phyloP scores from a whole-genome alignment of 2,888 invertebrate genomes.

The Fissipunctia ypsillon region DNA sequence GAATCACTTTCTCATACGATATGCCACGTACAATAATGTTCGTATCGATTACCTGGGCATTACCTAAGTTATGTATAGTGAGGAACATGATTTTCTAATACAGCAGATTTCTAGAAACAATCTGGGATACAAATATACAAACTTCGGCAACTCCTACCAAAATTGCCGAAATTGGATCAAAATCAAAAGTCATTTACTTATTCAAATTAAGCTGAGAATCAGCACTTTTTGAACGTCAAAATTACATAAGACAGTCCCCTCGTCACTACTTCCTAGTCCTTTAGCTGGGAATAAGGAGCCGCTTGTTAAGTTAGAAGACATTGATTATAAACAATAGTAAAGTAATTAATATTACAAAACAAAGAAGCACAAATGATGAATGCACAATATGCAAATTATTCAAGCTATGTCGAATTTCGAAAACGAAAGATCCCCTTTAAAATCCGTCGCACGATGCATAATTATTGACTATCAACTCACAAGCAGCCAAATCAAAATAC shows the following conservation, averaged over 20 bases:
- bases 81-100: slow-evolving; percentile 15
- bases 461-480: slow-evolving; percentile 14
- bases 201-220: too few species aligned
- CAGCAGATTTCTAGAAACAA: background rate
- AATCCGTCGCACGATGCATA: slow-evolving; percentile 7
- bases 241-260: too few species aligned
- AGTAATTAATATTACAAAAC: too few species aligned
- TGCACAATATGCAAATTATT: slow-evolving; percentile 5
- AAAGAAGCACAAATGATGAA: too few species aligned
- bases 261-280: too few species aligned
- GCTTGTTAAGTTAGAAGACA: too few species aligned
- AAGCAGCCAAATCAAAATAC: slow-evolving; percentile 30
- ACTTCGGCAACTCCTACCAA: background rate
- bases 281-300: too few species aligned
- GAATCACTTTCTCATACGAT: slow-evolving; percentile 71
- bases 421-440: background rate
- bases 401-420: background rate
- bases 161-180: background rate
- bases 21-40: slow-evolving; percentile 54
- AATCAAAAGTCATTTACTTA: too few species aligned
- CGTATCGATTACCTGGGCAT: slow-evolving; percentile 41
- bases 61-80: slow-evolving; percentile 23
- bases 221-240: too few species aligned
- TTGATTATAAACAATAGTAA: too few species aligned
- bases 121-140: background rate